Evolutionary conservation across 2,113 vertebrate genomes (phyloP), one percentile per base, ranked within the genome.

Genomic region (Amphiprion percula): DNA sequence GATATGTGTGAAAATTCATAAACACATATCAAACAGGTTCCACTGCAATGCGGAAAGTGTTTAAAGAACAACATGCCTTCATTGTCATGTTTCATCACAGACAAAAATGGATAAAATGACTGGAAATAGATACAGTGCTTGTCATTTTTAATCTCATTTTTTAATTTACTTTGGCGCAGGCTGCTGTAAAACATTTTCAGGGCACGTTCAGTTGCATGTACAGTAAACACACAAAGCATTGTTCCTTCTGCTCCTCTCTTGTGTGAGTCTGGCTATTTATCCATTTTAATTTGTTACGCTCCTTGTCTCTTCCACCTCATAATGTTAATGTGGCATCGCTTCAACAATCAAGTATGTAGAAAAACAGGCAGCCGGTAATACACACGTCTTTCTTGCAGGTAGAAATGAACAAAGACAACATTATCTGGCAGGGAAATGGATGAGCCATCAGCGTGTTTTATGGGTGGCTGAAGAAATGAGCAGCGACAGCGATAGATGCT

Each of bases 371-470:
- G 23, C 26, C 1, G 19, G 59, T 76, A 88, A 89, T 84, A 68
- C 67, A 84, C 70, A 76, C 46, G 10, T 87, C 77, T 77, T 12
- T 52, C 49, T 28, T 47, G 23, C 82, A 74, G 80, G 73, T 79
- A 63, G 30, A 82, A 85, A 90, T 86, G 64, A 88, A 84, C 68
- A 87, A 83, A 90, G 82, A 88, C 74, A 81, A 73, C 50, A 64
- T 77, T 80, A 90, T 87, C 84, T 82, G 74, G 63, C 60, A 66
- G 72, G 68, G 62, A 87, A 88, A 86, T 9, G 39, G 72, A 90
- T 68, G 70, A 80, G 58, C 78, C 63, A 55, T 85, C 82, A 79
- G 63, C 12, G 5, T 37, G 67, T 66, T 88, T 87, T 85, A 86
- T 56, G 68, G 64, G 61, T 56, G 72, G 46, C 47, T 68, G 69